phyloP scores from a whole-genome alignment of 2,113 vertebrate genomes.

The Raja brachyura region DNA sequence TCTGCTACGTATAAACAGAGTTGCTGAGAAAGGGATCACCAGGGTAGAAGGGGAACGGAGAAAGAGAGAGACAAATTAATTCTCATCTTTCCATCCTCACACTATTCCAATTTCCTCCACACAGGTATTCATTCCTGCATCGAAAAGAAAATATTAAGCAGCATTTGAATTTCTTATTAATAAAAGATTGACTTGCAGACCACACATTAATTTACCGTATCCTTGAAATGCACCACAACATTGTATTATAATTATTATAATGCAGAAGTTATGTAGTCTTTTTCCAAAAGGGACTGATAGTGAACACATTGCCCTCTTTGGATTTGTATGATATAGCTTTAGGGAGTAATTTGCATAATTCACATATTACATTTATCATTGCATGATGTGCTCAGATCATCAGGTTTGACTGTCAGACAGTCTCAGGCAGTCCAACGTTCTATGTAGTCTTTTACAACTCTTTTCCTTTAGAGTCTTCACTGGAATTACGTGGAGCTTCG shows the following conservation, averaged over 20 bases:
- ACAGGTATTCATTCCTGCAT: too few species aligned
- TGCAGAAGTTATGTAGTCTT: neutral
- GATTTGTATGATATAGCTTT: neutral
- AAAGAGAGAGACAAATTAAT: neutral
- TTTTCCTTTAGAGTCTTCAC: neutral
- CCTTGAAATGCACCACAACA: neutral
- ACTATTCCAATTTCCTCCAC: neutral
- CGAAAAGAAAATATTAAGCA: neutral
- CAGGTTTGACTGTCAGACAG: neutral
- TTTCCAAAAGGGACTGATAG: neutral
- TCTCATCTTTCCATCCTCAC: neutral
- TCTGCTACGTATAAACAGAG: neutral
- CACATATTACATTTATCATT: neutral
- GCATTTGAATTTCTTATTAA: slow-evolving; percentile 11
- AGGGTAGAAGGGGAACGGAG: neutral
- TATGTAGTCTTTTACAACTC: neutral
- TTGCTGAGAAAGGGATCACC: neutral
- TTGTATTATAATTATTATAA: neutral
- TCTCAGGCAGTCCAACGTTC: neutral
- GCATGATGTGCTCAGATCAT: neutral
- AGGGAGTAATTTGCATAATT: slow-evolving; percentile 1
- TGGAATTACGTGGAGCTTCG: neutral
- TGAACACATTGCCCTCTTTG: neutral
- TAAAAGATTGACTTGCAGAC: neutral
- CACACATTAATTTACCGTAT: neutral